Evolutionary conservation across 2,113 vertebrate species (phyloP).

Genomic region (Bufo bufo): DNA sequence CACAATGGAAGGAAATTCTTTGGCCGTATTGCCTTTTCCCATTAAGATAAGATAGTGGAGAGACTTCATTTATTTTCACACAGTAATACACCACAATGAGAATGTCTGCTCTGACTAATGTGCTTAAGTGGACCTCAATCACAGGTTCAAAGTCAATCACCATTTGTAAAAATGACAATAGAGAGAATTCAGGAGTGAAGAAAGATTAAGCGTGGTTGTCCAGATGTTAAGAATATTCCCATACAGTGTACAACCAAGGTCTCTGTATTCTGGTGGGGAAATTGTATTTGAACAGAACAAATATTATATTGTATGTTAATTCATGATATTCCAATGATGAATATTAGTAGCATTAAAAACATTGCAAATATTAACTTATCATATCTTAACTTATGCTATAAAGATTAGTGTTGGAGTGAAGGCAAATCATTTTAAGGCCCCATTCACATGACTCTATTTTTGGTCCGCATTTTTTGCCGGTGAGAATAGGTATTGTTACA

Average conservation of each 20-base stretch:
- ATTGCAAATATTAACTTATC: too few species aligned
- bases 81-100: slow-evolving; percentile 65
- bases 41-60: slow-evolving; percentile 75
- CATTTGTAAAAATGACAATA: slow-evolving; percentile 51
- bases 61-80: slow-evolving; percentile 53
- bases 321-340: too few species aligned
- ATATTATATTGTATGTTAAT: neutral
- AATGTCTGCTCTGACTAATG: slow-evolving; percentile 50
- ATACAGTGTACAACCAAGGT: neutral
- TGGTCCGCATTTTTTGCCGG: too few species aligned
- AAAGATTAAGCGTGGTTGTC: neutral
- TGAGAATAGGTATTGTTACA: too few species aligned
- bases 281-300: neutral
- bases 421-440: too few species aligned
- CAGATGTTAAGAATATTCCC: neutral
- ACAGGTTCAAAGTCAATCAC: slow-evolving; percentile 9
- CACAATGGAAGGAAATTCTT: slow-evolving; percentile 76
- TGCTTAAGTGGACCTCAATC: slow-evolving; percentile 41
- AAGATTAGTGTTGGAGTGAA: too few species aligned
- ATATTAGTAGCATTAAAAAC: too few species aligned
- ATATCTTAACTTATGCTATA: too few species aligned
- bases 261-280: neutral
- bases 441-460: too few species aligned
- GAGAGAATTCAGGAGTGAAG: slow-evolving; percentile 20
- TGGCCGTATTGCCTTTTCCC: slow-evolving; percentile 81